Evolutionary conservation across 2,113 vertebrate species (phyloP).

Genomic region (Macaca nemestrina): DNA sequence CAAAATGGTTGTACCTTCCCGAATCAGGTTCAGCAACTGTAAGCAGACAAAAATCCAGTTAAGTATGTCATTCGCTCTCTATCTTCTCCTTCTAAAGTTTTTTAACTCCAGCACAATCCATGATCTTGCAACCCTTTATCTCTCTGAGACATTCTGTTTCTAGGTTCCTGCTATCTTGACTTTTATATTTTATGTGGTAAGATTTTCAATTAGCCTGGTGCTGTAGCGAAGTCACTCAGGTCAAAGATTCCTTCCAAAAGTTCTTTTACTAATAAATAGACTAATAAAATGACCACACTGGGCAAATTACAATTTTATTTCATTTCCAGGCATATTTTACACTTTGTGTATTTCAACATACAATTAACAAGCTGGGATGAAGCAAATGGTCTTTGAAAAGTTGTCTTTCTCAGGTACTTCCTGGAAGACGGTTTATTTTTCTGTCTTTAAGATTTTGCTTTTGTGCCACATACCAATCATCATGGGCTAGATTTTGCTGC

Average conservation of each 20-base stretch:
- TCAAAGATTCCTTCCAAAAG: constrained; percentile 28
- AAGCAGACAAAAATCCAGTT: constrained; percentile 15
- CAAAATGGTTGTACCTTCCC: constrained; percentile 28
- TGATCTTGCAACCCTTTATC: constrained; percentile 76
- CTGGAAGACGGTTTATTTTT: neutral
- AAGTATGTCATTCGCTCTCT: constrained; percentile 78
- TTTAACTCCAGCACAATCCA: constrained; percentile 19
- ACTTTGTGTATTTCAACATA: neutral
- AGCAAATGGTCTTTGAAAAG: neutral
- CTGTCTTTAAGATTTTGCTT: neutral
- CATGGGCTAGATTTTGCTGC: neutral
- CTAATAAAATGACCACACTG: neutral
- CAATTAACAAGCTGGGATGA: neutral
- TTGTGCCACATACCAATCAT: neutral
- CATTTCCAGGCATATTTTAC: neutral
- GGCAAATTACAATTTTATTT: neutral
- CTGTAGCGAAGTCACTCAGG: constrained; percentile 22
- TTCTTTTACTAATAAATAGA: neutral
- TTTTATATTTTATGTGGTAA: constrained; percentile 48
- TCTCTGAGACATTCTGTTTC: constrained; percentile 68
- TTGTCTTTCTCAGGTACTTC: neutral
- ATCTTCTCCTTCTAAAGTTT: constrained; percentile 39
- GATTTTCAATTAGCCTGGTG: constrained; percentile 62
- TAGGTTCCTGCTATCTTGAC: constrained; percentile 43
- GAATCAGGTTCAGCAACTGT: neutral